Base-by-base conservation (phyloP, 2,888 invertebrate species). In the Ennomos fuscantarius region DNA sequence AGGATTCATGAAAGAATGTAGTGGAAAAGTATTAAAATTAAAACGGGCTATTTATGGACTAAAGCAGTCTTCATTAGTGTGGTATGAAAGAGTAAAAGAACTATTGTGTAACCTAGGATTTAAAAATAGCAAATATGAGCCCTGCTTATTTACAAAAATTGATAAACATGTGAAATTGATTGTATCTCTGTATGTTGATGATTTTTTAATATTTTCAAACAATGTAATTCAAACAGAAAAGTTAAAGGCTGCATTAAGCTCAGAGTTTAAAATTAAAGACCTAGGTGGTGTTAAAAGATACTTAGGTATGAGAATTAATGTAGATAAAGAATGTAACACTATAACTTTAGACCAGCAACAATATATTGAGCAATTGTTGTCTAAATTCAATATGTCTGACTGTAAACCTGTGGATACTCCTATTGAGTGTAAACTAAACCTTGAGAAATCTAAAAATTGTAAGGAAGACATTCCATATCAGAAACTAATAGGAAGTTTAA, bases 111-210 rank as follows among this genome's bases (percentile, higher is more conserved):
- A 24, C 3, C 24, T 24, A 24, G 24, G 24, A 24, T 24, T 24
- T 24, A 24, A 24, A 24, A 24, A 24, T 24, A 24, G 24, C 24
- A 24, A 24, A 24, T 24, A 24, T 24, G 72, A 73, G 49, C 72
- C 68, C 9, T 76, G 73, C 63, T 54, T 76, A 9, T 74, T 59
- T 65, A 50, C 46, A 39, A 71, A 72, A 47, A 32, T 31, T 9
- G 9, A 35, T 39, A 45, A 34, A 9, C 44, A 60, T 47, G 8
- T 15, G 8, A 73, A 66, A 59, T 57, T 48, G 1, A 35, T 65
- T 34, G 12, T 71, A 13, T 54, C 62, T 2, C 1, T 72, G 1
- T 72, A 55, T 70, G 70, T 69, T 8, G 70, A 72, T 61, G 69
- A 70, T 62, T 69, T 70, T 51, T 60, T 68, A 10, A 33, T 53